These are phyloP conservation scores for Sylvietta virens DNA, from an alignment of 2,113 vertebrate species.

Conservation along the genomic window DNA sequence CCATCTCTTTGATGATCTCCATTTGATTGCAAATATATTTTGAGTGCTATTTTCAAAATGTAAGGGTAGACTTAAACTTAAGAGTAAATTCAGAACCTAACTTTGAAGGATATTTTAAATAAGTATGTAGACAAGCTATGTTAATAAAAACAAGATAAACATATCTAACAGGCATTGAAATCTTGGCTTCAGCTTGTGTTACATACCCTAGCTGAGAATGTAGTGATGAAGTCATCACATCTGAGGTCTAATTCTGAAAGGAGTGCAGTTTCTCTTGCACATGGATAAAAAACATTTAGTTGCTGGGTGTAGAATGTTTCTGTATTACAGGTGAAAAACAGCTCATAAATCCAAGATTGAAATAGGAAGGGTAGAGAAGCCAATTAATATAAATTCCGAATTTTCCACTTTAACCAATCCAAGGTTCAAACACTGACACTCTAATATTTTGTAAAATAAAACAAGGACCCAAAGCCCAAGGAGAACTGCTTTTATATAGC, in stretches of 20 bases:
- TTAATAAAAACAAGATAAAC: conserved; percentile 16
- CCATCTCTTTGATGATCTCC: no score
- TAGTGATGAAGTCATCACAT: background rate
- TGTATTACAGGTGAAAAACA: background rate
- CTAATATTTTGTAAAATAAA: background rate
- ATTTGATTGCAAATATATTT: background rate
- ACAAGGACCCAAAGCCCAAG: background rate
- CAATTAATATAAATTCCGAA: background rate
- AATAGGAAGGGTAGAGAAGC: background rate
- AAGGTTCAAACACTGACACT: background rate
- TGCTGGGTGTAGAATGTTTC: background rate
- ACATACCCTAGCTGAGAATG: conserved; percentile 52
- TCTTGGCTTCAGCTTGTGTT: background rate
- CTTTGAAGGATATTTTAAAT: background rate
- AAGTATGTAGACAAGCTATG: background rate
- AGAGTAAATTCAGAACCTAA: background rate
- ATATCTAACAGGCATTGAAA: background rate
- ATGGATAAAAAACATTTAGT: background rate
- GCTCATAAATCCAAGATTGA: background rate
- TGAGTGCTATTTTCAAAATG: background rate
- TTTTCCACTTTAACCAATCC: background rate
- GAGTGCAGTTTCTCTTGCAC: background rate
- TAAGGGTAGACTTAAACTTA: background rate
- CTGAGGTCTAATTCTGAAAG: background rate
- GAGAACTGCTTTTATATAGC: background rate